phyloP scores from a whole-genome alignment of 1,140 invertebrate species.

The Tetramorium parvispinum region DNA sequence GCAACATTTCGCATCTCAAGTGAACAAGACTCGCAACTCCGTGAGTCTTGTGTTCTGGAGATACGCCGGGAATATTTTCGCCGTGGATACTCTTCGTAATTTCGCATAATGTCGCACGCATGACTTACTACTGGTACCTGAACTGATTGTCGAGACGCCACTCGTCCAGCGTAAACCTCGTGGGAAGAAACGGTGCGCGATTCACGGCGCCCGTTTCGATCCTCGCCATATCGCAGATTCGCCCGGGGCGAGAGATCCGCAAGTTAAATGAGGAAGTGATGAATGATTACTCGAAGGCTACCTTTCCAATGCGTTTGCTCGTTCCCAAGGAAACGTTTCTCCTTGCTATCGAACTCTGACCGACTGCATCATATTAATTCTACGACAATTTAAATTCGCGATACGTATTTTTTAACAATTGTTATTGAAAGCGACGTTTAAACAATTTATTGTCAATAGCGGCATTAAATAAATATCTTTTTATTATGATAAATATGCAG shows the following conservation, averaged over 20 bases:
- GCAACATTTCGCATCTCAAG: background rate
- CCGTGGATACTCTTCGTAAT: background rate
- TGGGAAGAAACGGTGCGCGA: conserved; percentile 84
- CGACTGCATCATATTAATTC: background rate
- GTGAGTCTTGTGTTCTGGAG: background rate
- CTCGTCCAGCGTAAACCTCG: conserved; percentile 89
- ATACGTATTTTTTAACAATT: too few species aligned
- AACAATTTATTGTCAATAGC: too few species aligned
- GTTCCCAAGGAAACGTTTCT: conserved; percentile 46
- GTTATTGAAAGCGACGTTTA: too few species aligned
- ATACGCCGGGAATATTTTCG: background rate
- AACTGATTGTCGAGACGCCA: conserved; percentile 90
- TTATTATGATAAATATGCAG: too few species aligned
- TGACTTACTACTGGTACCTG: conserved; percentile 68
- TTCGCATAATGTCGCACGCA: background rate
- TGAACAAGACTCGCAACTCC: background rate
- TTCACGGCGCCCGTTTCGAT: conserved; percentile 59
- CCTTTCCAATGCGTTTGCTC: background rate
- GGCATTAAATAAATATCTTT: too few species aligned
- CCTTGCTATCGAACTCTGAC: background rate
- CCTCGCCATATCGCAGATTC: conserved; percentile 12
- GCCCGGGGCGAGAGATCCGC: background rate
- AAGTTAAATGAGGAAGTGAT: background rate
- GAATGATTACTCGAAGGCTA: background rate
- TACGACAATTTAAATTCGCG: too few species aligned